Base-by-base conservation (phyloP, 1,140 invertebrate genomes). In the Mya arenaria region DNA sequence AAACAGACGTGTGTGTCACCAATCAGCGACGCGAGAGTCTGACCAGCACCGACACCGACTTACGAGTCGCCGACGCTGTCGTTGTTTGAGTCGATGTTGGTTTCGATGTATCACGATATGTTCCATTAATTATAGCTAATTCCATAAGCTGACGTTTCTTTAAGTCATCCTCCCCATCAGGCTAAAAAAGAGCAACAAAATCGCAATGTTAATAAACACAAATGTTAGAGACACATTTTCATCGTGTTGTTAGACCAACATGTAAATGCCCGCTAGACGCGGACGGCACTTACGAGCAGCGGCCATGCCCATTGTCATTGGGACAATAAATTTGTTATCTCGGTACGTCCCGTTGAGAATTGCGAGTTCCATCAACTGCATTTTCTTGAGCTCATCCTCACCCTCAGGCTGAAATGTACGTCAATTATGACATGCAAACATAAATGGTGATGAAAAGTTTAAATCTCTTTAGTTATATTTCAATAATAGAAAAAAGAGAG, bases 111-210 rank as follows among this genome's bases (percentile, higher is more conserved):
- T 92, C 98, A 93, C 98, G 96, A 94, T 99, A 99, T 41, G 99
- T 99, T 90, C 99, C 99, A 92, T 99, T 99, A 89, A 99, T 99
- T 86, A 99, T 99, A 87, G 99, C 99, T 92, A 99, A 94, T 94
- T 99, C 99, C 98, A 99, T 99, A 66, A 99, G 94, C 94, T 99
- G 99, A 91, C 98, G 96, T 93, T 99, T 99, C 95, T 99, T 99
- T 88, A 99, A 94, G 92, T 99, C 98, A 94, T 99, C 99, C 95
- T 99, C 98, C 66, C 99, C 99, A 93, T 99, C 98, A 80, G 98
- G 98, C 98, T 99, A 90, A 74, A 89, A 90, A 79, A 84, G 79
- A 44, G 55, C 56, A 71, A 84, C 80, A 85, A n/a, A n/a, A 63
- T 60, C 48, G 66, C 81, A 60, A 84, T 44, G 60, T 84, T 66